Evolutionary conservation across 2,888 invertebrate genomes (phyloP).

Genomic region (Falcaria lacertinaria): DNA sequence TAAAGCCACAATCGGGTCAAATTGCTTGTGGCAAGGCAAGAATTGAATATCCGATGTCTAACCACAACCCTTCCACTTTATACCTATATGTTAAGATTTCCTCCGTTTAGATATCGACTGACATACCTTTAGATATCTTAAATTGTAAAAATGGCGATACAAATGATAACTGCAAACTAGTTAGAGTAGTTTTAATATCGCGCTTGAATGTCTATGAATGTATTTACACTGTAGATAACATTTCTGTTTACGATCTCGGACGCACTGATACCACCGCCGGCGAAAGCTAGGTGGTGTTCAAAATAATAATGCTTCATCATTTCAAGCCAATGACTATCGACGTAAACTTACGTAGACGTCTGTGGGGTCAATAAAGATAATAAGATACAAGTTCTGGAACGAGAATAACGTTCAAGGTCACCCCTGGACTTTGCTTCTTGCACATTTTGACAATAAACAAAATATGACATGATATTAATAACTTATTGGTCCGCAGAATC

Average conservation of each 20-base stretch:
- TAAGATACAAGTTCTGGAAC: conserved; percentile 25
- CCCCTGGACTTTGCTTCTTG: no score
- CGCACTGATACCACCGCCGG: conserved; percentile 5
- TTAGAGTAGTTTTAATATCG: conserved; percentile 24
- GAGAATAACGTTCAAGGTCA: conserved; percentile 38
- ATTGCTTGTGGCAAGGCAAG: conserved; percentile 49
- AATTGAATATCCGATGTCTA: conserved; percentile 48
- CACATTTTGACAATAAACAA: no score
- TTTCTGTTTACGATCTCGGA: conserved; percentile 49
- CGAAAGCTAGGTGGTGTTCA: conserved; percentile 5
- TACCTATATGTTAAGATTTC: no score
- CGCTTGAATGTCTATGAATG: conserved; percentile 38
- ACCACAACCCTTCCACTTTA: conserved; percentile 29
- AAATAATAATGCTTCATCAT: neutral
- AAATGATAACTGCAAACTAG: no score
- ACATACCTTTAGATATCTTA: no score
- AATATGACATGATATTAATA: no score
- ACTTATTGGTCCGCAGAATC: no score
- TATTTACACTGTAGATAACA: conserved; percentile 41
- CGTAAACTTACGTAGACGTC: conserved; percentile 18
- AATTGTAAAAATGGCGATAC: no score
- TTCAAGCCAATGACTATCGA: conserved; percentile 8
- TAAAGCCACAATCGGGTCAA: conserved; percentile 54
- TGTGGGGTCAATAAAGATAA: conserved; percentile 37
- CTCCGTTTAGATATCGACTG: conserved; percentile 5